Evolutionary conservation across 2,888 invertebrate species (phyloP), one percentile per base, ranked within the genome.

Genomic region (Agriotes lineatus): DNA sequence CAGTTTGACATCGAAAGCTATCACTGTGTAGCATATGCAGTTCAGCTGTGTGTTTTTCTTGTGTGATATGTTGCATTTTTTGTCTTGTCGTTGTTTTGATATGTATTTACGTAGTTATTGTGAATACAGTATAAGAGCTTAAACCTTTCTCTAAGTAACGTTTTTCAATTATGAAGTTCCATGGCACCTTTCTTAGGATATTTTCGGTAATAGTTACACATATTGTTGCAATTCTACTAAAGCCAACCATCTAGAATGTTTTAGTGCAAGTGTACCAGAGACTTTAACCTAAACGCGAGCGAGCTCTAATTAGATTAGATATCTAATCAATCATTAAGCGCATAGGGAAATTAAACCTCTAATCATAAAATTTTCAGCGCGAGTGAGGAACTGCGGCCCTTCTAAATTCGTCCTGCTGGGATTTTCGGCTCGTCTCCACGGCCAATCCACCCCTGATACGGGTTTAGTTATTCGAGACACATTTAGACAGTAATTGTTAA

Each of bases 391-490:
- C 7, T 42, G 14, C 42, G 42, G 42, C 42, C 42, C 42, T 42
- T 42, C 18, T 16, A 42, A 42, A 18, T 14, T 16, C 42, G 9
- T 14, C 42, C 42, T 42, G 12, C 16, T 5, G 42, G 42, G 42
- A 42, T 14, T 12, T 42, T 14, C 18, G 6, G 4, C 2, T 7
- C 7, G 10, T 14, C 37, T 9, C 37, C 3, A 25, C 25, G 37
- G 37, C 37, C 37, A 39, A 9, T 3, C 45, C 20, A 25, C 48
- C 45, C 48, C 20, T 48, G 48, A 48, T 48, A 48, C 22, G 48
- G 48, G 48, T 48, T 22, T 48, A 48, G 48, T 48, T 48, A 48
- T 12, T 22, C 22, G 48, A 25, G 48, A 48, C 48, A 48, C 22
- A 22, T 48, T 42, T 48, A 48, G 22, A 12, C 48, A 48, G 48